Evolutionary conservation across 2,113 vertebrate genomes (phyloP).

Genomic region (Asarcornis scutulata): DNA sequence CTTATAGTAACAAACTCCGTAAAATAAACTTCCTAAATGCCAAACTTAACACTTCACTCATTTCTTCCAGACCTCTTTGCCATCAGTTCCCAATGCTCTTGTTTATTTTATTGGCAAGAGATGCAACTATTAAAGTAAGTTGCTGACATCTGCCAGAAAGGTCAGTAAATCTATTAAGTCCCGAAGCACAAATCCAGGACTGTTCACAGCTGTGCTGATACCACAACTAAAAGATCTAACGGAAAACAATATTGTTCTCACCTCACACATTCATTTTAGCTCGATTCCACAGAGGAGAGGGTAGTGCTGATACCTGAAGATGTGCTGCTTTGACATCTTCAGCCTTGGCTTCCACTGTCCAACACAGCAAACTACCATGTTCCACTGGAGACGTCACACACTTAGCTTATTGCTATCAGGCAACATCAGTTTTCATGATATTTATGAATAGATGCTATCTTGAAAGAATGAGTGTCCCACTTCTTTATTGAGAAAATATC

Average conservation of each 20-base stretch:
- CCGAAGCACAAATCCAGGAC: not conserved
- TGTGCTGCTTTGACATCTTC: not conserved
- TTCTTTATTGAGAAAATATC: not conserved
- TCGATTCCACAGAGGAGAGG: not conserved
- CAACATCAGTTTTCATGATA: not conserved
- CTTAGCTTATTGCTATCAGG: not conserved
- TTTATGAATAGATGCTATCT: not conserved
- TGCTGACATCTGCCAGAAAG: not conserved
- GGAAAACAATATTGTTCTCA: not conserved
- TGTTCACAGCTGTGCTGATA: not conserved
- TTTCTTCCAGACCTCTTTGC: not conserved
- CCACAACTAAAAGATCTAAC: not conserved
- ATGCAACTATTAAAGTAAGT: not conserved
- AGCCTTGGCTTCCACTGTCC: not conserved
- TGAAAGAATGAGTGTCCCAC: not conserved
- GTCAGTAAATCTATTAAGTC: not conserved
- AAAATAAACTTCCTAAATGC: too few relatives aligned
- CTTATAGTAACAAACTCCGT: not conserved
- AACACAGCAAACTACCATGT: rapidly evolving
- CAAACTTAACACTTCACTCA: not conserved
- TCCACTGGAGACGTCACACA: not conserved
- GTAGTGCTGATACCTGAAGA: not conserved
- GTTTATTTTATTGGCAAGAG: not conserved
- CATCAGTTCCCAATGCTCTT: not conserved
- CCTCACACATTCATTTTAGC: not conserved